Percentiles rank a stretch among this genome's conserved stretches.
Evolutionary conservation across 1,140 invertebrate species (phyloP).

Genomic region (Eumaeus atala): DNA sequence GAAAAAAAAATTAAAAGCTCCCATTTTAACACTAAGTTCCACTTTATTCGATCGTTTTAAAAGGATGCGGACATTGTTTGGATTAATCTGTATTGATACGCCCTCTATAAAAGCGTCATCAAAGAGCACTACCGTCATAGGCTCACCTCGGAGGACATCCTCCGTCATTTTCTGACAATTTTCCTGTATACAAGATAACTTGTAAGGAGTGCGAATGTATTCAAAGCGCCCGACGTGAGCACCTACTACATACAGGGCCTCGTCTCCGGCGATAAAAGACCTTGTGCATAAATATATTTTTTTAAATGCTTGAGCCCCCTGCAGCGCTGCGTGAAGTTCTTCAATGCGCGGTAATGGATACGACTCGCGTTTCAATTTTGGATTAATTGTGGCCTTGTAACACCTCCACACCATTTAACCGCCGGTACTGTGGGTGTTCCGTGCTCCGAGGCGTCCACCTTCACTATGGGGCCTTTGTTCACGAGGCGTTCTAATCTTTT

Average conservation of each 20-base stretch:
- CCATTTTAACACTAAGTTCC: slow-evolving; percentile 31
- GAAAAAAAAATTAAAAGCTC: slow-evolving; percentile 33
- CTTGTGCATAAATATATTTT: slow-evolving; percentile 20
- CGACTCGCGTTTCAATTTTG: slow-evolving; percentile 23
- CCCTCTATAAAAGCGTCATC: slow-evolving; percentile 30
- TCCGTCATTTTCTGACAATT: slow-evolving; percentile 28
- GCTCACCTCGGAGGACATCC: slow-evolving; percentile 23
- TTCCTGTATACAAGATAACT: slow-evolving; percentile 24
- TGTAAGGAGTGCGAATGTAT: slow-evolving; percentile 23
- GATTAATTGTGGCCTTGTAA: slow-evolving; percentile 31
- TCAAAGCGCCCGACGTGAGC: slow-evolving; percentile 26
- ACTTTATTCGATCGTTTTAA: slow-evolving; percentile 23
- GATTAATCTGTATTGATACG: slow-evolving; percentile 17
- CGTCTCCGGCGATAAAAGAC: slow-evolving; percentile 6
- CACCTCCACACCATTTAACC: slow-evolving; percentile 22
- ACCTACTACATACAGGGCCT: slow-evolving; percentile 23
- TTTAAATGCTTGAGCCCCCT: slow-evolving; percentile 24
- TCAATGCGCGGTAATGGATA: slow-evolving; percentile 29
- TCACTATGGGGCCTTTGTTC: slow-evolving; percentile 23
- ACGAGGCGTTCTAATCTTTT: slow-evolving; percentile 21
- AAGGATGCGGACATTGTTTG: slow-evolving; percentile 22
- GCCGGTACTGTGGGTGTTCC: slow-evolving; percentile 33
- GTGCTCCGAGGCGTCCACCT: slow-evolving; percentile 24
- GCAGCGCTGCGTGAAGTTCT: slow-evolving; percentile 27
- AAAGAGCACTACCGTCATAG: slow-evolving; percentile 23